Conservation (phyloP, 2,888 invertebrate species). For the Onthophagus sagittarius region DNA sequence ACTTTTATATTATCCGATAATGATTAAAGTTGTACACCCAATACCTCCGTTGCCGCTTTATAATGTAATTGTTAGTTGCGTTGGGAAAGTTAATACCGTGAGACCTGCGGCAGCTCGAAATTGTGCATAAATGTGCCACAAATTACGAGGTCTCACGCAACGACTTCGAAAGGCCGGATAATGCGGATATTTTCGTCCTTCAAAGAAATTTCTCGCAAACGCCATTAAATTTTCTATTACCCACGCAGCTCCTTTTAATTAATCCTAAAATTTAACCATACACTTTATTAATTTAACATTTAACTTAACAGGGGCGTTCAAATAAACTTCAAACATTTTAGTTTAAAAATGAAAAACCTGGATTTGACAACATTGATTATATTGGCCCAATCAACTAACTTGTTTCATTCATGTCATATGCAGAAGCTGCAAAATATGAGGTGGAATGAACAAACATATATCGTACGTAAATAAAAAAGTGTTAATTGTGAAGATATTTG, state of each 20-base stretch:
- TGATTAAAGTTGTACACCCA: neutral
- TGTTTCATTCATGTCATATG: neutral
- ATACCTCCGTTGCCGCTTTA: neutral
- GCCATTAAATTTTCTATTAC: neutral
- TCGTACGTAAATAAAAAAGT: no score
- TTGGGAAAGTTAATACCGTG: neutral
- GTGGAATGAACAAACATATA: no score
- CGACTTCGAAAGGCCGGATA: neutral
- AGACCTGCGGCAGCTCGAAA: neutral
- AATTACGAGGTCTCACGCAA: neutral
- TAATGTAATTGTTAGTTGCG: neutral
- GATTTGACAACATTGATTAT: neutral
- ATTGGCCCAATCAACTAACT: neutral
- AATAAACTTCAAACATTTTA: neutral
- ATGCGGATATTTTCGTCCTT: neutral
- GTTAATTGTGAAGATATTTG: neutral
- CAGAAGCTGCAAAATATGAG: neutral
- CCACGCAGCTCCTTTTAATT: neutral
- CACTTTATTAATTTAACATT: neutral
- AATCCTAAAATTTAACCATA: neutral
- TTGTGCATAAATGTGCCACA: neutral
- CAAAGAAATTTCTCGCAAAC: neutral
- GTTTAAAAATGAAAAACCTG: neutral
- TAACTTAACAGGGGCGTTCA: neutral
- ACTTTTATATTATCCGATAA: neutral